Evolutionary conservation across 2,888 invertebrate genomes (phyloP), one percentile per base, ranked within the genome.

Genomic region (Chesias legatella): DNA sequence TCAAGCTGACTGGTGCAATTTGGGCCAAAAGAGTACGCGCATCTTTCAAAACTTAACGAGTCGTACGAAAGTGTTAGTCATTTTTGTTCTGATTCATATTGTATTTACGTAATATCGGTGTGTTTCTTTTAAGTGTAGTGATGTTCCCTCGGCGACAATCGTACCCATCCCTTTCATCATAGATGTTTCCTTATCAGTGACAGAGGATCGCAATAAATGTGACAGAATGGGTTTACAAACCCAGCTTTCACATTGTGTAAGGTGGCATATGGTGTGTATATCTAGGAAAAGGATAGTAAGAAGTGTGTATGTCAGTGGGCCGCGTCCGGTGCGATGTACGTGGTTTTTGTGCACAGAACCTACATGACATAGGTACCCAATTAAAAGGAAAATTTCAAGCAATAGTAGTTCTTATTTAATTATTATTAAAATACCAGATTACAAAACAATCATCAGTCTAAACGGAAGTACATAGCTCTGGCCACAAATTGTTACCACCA

Each of bases 211-310:
- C 76, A 79, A 79, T 78, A 79, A 76, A 82, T 76, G 78, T 73
- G 73, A 73, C 73, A 79, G 78, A 81, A 79, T 80, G 73, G 73
- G 73, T 75, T 78, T 78, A 75, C 81, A 77, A 73, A 70, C 77
- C n/a, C n/a, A 69, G 84, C 84, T 86, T 86, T 86, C 86, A 84
- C 85, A 85, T 81, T 77, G 77, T 80, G 80, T 72, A 70, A 77
- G 79, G 71, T 77, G 76, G 69, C 76, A 74, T n/a, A n/a, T n/a
- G n/a, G 68, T 72, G 73, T 82, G 67, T 83, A 77, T 82, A 82
- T 88, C 86, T 78, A 73, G 79, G 86, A 85, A 86, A 83, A 84
- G 80, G 81, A 79, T 75, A 73, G 81, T 74, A 85, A 86, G 83
- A 85, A 88, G 63, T 75, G 79, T 79, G 73, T 79, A 75, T 85